A percentile compares a stretch with the other conserved stretches of the same genome.
These are phyloP conservation scores for Agriopis leucophaearia DNA, from an alignment of 2,888 invertebrate genomes.

Conservation along the genomic window DNA sequence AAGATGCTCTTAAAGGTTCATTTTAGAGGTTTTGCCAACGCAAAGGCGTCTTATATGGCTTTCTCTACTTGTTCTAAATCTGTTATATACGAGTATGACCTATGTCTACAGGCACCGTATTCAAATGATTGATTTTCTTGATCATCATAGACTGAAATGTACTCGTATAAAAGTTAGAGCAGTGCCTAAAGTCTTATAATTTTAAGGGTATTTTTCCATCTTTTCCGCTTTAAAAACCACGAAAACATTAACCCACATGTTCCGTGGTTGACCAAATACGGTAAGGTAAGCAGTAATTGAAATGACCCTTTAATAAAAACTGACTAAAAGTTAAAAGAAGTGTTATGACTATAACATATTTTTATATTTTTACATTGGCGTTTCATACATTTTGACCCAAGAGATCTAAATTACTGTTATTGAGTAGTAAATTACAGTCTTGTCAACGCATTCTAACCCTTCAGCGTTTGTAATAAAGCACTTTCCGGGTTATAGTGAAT, in stretches of 20 bases:
- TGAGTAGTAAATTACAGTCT: slow-evolving; percentile 25
- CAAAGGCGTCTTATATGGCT: no score
- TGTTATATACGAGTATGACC: no score
- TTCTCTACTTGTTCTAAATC: no score
- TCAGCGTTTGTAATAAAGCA: slow-evolving; percentile 27
- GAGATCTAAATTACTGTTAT: slow-evolving; percentile 31
- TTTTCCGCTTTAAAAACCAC: neutral
- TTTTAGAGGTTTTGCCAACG: no score
- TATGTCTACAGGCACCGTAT: no score
- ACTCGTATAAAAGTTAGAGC: neutral
- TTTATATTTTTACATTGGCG: slow-evolving; percentile 15
- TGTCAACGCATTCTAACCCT: slow-evolving; percentile 29
- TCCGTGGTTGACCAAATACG: slow-evolving; percentile 1
- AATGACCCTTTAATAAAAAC: slow-evolving; percentile 6
- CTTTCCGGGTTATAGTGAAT: slow-evolving; percentile 38
- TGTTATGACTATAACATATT: slow-evolving; percentile 3
- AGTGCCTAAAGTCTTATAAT: neutral
- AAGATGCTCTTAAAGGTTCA: no score
- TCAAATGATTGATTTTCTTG: neutral
- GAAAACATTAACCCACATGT: neutral
- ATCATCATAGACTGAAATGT: neutral
- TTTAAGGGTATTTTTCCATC: neutral
- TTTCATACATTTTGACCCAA: slow-evolving; percentile 30
- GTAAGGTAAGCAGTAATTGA: neutral
- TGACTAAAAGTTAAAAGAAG: slow-evolving; percentile 21